phyloP scores from a whole-genome alignment of 2,888 invertebrate species.

The Nemoura dubitans region DNA sequence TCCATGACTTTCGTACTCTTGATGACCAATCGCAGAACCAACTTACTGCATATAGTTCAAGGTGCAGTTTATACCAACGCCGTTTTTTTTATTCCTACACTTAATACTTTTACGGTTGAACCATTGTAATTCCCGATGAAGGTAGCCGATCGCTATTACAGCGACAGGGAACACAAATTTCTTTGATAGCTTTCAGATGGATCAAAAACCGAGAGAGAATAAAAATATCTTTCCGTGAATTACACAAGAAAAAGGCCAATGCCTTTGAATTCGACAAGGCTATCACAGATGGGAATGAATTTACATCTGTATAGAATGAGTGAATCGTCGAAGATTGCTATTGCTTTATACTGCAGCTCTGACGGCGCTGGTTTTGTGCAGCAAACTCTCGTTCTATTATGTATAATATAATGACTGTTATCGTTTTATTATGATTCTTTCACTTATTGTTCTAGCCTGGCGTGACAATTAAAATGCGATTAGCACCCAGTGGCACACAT shows the following conservation, averaged over 20 bases:
- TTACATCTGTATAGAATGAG: conserved; percentile 25
- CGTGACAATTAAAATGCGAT: neutral
- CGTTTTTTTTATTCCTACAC: neutral
- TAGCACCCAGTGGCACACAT: neutral
- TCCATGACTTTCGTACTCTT: too few species aligned
- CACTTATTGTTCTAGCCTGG: neutral
- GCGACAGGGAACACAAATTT: neutral
- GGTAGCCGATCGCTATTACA: neutral
- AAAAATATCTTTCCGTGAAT: neutral
- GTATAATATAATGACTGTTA: neutral
- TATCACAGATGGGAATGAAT: neutral
- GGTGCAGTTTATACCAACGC: too few species aligned
- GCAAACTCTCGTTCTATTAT: neutral
- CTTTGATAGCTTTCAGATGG: neutral
- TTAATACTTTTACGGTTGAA: conserved; percentile 23
- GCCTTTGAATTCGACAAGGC: conserved; percentile 19
- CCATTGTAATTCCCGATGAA: neutral
- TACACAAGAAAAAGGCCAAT: neutral
- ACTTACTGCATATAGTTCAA: too few species aligned
- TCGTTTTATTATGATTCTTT: neutral
- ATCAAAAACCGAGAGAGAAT: neutral
- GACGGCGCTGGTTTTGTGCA: neutral
- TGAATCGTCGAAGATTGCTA: neutral
- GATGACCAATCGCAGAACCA: too few species aligned
- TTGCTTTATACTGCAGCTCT: neutral